A percentile compares a stretch with the other conserved stretches of the same genome.
These are phyloP conservation scores for Folsomia manolachei DNA, from an alignment of 2,888 invertebrate species.

Conservation along the genomic window DNA sequence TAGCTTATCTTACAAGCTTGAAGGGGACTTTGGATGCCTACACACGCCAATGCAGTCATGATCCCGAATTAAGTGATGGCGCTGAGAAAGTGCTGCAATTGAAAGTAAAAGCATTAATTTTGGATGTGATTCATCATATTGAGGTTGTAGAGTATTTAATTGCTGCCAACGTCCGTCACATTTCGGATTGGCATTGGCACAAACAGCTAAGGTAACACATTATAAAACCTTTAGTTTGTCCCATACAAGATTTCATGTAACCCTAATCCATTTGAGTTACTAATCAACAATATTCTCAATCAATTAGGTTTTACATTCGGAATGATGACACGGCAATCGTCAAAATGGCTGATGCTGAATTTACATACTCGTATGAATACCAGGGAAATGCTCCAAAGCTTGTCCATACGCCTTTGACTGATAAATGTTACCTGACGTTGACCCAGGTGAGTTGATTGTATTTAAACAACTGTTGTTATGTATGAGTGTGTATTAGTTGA, in stretches of 20 bases:
- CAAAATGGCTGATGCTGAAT: slow-evolving; percentile 89
- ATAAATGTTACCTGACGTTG: slow-evolving; percentile 94
- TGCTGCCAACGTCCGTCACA: slow-evolving; percentile 62
- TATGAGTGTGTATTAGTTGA: no score
- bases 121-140: slow-evolving; percentile 90
- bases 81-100: slow-evolving; percentile 63
- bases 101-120: slow-evolving; percentile 85
- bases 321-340: slow-evolving; percentile 65
- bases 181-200: slow-evolving; percentile 88
- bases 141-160: slow-evolving; percentile 76
- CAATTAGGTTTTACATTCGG: slow-evolving; percentile 71
- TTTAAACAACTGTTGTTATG: no score
- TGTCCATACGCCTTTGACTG: slow-evolving; percentile 92
- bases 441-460: slow-evolving; percentile 70
- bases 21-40: slow-evolving; percentile 57
- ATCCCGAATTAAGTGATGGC: slow-evolving; percentile 39
- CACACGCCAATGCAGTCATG: slow-evolving; percentile 52
- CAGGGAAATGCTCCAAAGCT: slow-evolving; percentile 93
- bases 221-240: no score
- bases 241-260: no score
- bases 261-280: no score
- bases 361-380: slow-evolving; percentile 88
- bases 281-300: no score
- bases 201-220: slow-evolving; percentile 77
- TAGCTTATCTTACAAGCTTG: slow-evolving; percentile 55